phyloP scores from a whole-genome alignment of 2,797 vertebrate genomes.

The Tolypeutes matacus region DNA sequence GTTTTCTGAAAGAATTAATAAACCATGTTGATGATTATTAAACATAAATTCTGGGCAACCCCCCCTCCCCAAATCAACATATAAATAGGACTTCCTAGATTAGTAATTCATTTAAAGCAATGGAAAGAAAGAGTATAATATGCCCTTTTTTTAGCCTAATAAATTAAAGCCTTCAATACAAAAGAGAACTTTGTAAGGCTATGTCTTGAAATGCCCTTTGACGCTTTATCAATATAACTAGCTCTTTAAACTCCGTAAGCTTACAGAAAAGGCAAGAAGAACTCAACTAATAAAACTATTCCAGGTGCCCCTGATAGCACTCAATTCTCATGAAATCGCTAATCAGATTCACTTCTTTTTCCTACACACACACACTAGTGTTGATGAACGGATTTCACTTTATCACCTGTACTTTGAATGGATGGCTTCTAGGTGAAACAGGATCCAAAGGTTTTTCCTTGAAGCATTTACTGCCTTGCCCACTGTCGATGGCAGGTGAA shows the following conservation, averaged over 20 bases:
- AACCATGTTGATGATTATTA: slow-evolving; percentile 24
- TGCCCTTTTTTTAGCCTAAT: slow-evolving; percentile 25
- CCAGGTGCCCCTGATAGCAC: background rate
- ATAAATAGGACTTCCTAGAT: slow-evolving; percentile 9
- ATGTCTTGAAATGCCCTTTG: slow-evolving; percentile 58
- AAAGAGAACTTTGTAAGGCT: slow-evolving; percentile 22
- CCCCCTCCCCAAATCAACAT: background rate
- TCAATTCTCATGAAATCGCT: slow-evolving; percentile 53
- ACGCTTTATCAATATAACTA: background rate
- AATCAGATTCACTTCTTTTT: slow-evolving; percentile 47
- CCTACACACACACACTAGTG: background rate
- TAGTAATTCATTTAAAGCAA: slow-evolving; percentile 37
- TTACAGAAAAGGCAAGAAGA: slow-evolving; percentile 7
- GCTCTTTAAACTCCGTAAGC: slow-evolving; percentile 26
- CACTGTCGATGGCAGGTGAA: background rate
- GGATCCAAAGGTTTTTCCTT: slow-evolving; percentile 16
- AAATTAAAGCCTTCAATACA: slow-evolving; percentile 8
- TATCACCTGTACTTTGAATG: background rate
- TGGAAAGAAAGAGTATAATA: background rate
- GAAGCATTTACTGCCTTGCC: background rate
- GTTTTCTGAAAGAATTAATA: slow-evolving; percentile 38
- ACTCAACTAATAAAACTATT: background rate
- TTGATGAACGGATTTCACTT: background rate
- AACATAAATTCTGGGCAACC: background rate
- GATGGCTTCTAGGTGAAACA: slow-evolving; percentile 2